Percentiles rank a stretch among this genome's conserved stretches.
Evolutionary conservation across 2,113 vertebrate species (phyloP).

Genomic region (Charina bottae): DNA sequence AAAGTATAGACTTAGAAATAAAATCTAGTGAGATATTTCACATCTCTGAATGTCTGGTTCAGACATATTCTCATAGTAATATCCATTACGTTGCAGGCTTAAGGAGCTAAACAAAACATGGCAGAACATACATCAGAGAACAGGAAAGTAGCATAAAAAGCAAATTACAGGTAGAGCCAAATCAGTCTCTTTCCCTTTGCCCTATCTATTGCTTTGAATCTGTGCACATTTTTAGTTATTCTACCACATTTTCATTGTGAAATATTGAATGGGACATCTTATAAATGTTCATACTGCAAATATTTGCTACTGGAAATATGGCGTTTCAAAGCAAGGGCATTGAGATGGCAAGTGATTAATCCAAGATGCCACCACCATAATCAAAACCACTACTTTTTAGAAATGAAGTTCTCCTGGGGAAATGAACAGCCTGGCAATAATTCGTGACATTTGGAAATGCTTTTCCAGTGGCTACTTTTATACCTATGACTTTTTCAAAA

Average conservation of each 20-base stretch:
- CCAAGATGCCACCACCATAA: not conserved
- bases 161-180: not conserved
- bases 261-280: not conserved
- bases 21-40: no score
- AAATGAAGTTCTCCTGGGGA: slow-evolving; percentile 14
- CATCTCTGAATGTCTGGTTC: not conserved
- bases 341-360: not conserved
- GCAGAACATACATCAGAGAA: not conserved
- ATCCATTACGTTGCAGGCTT: not conserved
- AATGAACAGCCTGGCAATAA: slow-evolving; percentile 1
- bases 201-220: not conserved
- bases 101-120: accelerated
- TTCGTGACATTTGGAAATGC: slow-evolving; percentile 15
- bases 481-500: slow-evolving; percentile 15
- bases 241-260: not conserved
- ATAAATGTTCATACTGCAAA: not conserved
- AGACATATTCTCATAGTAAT: not conserved
- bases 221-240: not conserved
- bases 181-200: not conserved
- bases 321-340: not conserved
- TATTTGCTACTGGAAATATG: not conserved
- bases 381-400: not conserved
- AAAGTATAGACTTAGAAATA: not conserved
- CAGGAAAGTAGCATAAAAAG: not conserved
- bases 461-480: slow-evolving; percentile 6